Base-by-base conservation (phyloP, 2,888 invertebrate species). In the Scaptomyza cyrtandrae region DNA sequence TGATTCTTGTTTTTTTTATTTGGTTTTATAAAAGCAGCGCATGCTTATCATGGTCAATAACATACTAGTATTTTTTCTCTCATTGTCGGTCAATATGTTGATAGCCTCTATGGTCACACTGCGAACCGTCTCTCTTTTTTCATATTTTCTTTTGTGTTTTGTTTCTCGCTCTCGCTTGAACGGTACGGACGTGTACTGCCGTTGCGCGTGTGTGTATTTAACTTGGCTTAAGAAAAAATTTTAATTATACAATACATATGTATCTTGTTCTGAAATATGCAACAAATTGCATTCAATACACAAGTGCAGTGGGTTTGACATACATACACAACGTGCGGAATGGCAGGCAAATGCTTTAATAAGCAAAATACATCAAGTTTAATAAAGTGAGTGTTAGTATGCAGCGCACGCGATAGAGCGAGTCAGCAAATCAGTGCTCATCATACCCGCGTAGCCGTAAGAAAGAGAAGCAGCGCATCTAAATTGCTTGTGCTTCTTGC, bases 351-450 rank as follows among this genome's bases (percentile, higher is more conserved):
- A 61, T 73, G 78, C 73, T 70, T 73, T 14, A 73, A 62, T 59
- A 67, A 71, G 72, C 59, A 60, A 68, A 71, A 77, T 72, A 69
- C 58, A 74, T 73, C 33, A 78, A 74, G 59, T 75, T 80, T 63
- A 81, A 81, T 81, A 84, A 80, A 75, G 80, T 81, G 80, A 81
- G 85, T 80, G 77, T 60, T 72, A 68, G 68, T 72, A 75, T 69
- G 75, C 60, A 71, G 67, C 43, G 63, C 69, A 75, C 65, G 78
- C 74, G 80, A 57, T 69, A 83, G 80, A 80, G 84, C 78, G 80
- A 78, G 80, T 76, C 79, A 50, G 85, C 73, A 81, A 85, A 82
- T 85, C 80, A 74, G 76, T 81, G 85, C 65, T 49, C 50, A 71
- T 35, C 57, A 31, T 67, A 31, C 56, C 39, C 39, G 78, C 44